A percentile compares a stretch with the other conserved stretches of the same genome.
These are phyloP conservation scores for Tricholaema leucomelas DNA, from an alignment of 2,113 vertebrate genomes.

Conservation along the genomic window DNA sequence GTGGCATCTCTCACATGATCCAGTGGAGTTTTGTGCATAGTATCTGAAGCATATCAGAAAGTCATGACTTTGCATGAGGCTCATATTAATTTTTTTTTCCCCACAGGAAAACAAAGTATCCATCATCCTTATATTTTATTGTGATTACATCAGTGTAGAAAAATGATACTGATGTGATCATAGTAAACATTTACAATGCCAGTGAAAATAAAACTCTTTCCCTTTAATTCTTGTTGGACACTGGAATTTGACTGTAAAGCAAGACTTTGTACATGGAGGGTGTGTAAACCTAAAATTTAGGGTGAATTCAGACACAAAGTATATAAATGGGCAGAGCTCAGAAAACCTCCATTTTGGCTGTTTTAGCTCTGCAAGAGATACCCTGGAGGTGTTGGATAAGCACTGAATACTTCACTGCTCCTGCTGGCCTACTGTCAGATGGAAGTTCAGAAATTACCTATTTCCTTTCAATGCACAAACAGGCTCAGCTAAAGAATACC, in stretches of 20 bases:
- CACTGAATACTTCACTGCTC: not conserved
- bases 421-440: not conserved
- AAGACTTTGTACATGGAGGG: not conserved
- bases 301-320: not conserved
- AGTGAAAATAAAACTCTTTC: not conserved
- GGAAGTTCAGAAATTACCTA: not conserved
- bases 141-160: not conserved
- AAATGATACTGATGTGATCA: not conserved
- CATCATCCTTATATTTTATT: not conserved
- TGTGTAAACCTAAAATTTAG: not conserved
- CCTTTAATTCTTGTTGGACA: not conserved
- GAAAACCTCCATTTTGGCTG: not conserved
- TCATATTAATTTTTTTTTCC: not conserved
- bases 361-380: not conserved
- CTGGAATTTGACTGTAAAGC: not conserved
- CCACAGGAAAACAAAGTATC: not conserved
- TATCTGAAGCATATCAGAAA: constrained; percentile 74
- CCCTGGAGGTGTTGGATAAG: not conserved
- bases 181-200: not conserved
- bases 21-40: constrained; percentile 76
- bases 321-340: not conserved
- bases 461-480: not conserved
- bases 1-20: constrained; percentile 82
- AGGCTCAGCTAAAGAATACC: not conserved
- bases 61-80: not conserved